Evolutionary conservation across 2,797 vertebrate genomes (phyloP), one percentile per base, ranked within the genome.

Genomic region (Danio albolineatus): DNA sequence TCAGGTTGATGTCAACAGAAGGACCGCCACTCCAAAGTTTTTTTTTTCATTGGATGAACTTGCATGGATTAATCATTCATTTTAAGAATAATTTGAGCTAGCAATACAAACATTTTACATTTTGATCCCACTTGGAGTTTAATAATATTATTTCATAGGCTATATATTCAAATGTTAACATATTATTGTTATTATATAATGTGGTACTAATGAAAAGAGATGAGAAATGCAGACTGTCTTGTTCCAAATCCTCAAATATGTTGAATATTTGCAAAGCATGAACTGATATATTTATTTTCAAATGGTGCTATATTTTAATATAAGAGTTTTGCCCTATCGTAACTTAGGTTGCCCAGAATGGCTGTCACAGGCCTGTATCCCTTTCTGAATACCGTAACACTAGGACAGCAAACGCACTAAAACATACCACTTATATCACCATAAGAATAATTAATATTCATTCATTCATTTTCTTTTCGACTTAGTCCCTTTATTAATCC

Each of bases 271-370:
- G 46, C 74, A 65, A 79, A 80, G 80, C 78, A 85, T 84, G 83
- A 81, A 69, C 59, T 61, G 36, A 75, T 79, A 46, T 83, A 46
- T 83, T 83, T 76, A 60, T 82, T 84, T 84, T 78, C 70, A 69
- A 59, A 87, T 85, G 85, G 85, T 87, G 85, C 85, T 87, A 85
- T 78, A 72, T 70, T 74, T 82, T 71, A 81, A 44, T 13, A 79
- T 67, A 65, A 36, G 51, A 71, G 54, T 53, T 79, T 76, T 56
- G 73, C 48, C 61, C 28, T 80, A 36, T 76, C 10, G 62, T 54
- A 69, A 41, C 39, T 82, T 70, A 75, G 62, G 73, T 76, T 75
- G 57, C 76, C 16, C 53, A 60, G 36, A 43, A 43, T 62, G 28
- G 28, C 28, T 10, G 5, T 46, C 38, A 10, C 49, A 60, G 44